A percentile compares a stretch with the other conserved stretches of the same genome.
These are phyloP conservation scores for Drosophila siamana DNA, from an alignment of 2,888 invertebrate genomes.

Conservation along the genomic window DNA sequence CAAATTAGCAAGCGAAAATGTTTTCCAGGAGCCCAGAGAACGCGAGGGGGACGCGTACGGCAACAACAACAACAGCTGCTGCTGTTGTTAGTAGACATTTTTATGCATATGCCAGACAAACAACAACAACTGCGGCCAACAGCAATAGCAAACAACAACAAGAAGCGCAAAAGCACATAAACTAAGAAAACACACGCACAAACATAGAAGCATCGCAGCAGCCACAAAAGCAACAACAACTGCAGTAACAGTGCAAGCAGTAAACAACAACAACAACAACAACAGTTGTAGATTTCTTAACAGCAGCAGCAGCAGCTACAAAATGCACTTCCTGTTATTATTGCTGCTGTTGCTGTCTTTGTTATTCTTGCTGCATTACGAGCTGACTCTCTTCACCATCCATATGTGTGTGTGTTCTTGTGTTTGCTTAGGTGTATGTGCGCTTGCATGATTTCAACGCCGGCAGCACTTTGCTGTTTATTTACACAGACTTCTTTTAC, in stretches of 20 bases:
- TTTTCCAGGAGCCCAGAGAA: too few relatives aligned
- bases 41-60: constrained; percentile 1
- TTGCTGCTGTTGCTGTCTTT: constrained; percentile 52
- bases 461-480: constrained; percentile 79
- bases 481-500: constrained; percentile 77
- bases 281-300: constrained; percentile 67
- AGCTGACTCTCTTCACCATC: constrained; percentile 21
- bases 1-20: constrained; percentile 66
- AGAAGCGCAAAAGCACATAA: constrained; percentile 65
- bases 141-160: constrained; percentile 65
- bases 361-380: constrained; percentile 56
- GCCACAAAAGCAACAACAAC: constrained; percentile 5
- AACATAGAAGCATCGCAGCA: constrained; percentile 33
- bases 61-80: constrained; percentile 31
- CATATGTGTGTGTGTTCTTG: constrained; percentile 7
- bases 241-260: constrained; percentile 21
- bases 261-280: constrained; percentile 26
- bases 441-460: constrained; percentile 74
- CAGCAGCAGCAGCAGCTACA: constrained; percentile 58
- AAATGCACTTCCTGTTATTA: constrained; percentile 79
- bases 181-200: constrained; percentile 70
- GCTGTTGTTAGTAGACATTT: constrained; percentile 54
- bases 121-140: constrained; percentile 62
- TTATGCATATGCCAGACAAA: constrained; percentile 76
- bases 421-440: constrained; percentile 73